A percentile compares a stretch with the other conserved stretches of the same genome.
Evolutionary conservation across 2,113 vertebrate genomes (phyloP).

Genomic region (Tetrax tetrax): DNA sequence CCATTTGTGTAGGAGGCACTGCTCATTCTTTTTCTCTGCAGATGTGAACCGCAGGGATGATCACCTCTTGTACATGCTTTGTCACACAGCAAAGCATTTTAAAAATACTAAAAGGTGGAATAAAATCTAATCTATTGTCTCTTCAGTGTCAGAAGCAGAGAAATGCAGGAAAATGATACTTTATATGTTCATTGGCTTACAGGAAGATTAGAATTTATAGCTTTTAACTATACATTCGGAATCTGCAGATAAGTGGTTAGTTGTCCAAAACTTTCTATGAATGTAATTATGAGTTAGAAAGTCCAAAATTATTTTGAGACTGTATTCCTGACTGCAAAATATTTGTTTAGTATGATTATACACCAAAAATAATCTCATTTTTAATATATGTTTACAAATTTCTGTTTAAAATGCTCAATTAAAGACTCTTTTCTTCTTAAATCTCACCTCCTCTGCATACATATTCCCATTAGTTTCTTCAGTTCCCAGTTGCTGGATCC

Average conservation of each 20-base stretch:
- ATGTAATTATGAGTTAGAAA: not conserved
- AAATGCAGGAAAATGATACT: not conserved
- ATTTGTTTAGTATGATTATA: not conserved
- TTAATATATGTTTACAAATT: not conserved
- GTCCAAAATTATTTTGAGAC: not conserved
- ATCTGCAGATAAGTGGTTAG: not conserved
- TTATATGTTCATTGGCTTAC: not conserved
- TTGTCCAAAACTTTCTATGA: not conserved
- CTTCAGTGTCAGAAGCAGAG: not conserved
- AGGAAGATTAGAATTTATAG: not conserved
- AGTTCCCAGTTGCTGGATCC: not conserved
- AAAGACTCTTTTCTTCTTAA: not conserved
- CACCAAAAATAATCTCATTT: not conserved
- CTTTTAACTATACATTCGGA: not conserved
- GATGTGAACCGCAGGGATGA: not conserved
- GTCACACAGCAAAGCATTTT: not conserved
- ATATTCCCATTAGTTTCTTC: not conserved
- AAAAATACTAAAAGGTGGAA: not conserved
- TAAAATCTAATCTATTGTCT: not conserved
- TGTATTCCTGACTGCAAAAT: not conserved
- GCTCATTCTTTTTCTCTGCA: not conserved
- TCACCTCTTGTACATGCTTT: not conserved
- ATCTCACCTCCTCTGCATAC: rapidly evolving
- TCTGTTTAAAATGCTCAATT: not conserved
- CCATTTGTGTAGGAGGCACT: not conserved